Evolutionary conservation across 2,113 vertebrate genomes (phyloP).

Genomic region (Paraplagusia blochii): DNA sequence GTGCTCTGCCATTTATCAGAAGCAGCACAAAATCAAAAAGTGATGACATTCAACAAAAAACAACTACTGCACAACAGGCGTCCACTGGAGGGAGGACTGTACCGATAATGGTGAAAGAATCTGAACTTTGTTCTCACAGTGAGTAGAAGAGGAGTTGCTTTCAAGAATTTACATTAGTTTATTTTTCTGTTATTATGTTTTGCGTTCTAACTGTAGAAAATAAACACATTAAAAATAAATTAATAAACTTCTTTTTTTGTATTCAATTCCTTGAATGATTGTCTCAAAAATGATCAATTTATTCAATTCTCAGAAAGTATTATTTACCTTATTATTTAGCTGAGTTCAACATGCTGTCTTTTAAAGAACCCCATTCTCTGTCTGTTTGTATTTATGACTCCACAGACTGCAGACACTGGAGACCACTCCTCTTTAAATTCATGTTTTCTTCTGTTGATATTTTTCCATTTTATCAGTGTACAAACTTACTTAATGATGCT

Average conservation of each 20-base stretch:
- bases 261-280: too few relatives aligned
- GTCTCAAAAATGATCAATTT: too few relatives aligned
- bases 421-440: not conserved
- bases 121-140: slow-evolving; percentile 43
- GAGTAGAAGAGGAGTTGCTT: slow-evolving; percentile 35
- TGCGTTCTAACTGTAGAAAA: too few relatives aligned
- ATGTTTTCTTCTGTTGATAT: slow-evolving; percentile 1
- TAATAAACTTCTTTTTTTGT: too few relatives aligned
- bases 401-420: not conserved
- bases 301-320: too few relatives aligned
- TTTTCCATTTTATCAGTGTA: not conserved
- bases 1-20: slow-evolving; percentile 29
- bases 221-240: too few relatives aligned
- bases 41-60: slow-evolving; percentile 6
- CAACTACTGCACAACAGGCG: slow-evolving; percentile 4
- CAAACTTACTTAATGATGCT: too few relatives aligned
- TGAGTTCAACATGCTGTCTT: too few relatives aligned
- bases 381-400: not conserved
- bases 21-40: not conserved
- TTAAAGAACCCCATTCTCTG: not conserved
- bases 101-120: slow-evolving; percentile 15
- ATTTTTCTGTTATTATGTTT: too few relatives aligned
- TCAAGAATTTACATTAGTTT: too few relatives aligned
- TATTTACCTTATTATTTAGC: too few relatives aligned
- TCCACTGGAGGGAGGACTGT: slow-evolving; percentile 1